Base-by-base conservation (phyloP, 2,888 invertebrate genomes). In the Cylloceria caligata region DNA sequence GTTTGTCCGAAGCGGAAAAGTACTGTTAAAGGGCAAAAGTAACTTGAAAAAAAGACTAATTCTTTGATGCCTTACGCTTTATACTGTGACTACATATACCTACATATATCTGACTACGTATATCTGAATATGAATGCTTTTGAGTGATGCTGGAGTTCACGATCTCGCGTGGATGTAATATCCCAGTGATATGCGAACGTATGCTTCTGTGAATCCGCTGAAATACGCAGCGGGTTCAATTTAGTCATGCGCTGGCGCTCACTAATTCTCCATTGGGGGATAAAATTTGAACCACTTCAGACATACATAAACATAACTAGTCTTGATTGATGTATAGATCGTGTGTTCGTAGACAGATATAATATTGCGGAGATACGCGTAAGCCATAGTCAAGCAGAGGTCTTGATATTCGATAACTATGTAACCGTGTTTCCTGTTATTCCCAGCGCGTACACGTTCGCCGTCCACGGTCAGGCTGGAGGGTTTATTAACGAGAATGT, bases 401-500 rank as follows among this genome's bases (percentile, higher is more conserved):
- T 39, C 39, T 27, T 42, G 24, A 39, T 27, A 52, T 52, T 52
- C 52, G 19, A 52, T 73, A 24, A 64, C 52, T 39, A 52, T 39
- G 45, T 39, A 73, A 27, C 27, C 73, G 27, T 36, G 52, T 49
- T n/a, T 52, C 55, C 24, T n/a, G 24, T 27, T 49, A 65, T 49
- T 57, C 74, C 19, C 13, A 55, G 3, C 45, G 45, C 71, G 57
- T 71, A 65, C 65, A 30, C 11, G 39, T 19, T 42, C 27, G 19
- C 24, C n/a, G 11, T 74, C 9, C 16, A 24, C 11, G 62, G 49
- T 16, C 45, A 30, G 16, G 13, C 39, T 16, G 13, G 21, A 45
- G 13, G 55, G 64, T 64, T 71, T 65, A 65, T 55, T 42, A 57
- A 34, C 42, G n/a, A 24, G 45, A 57, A 65, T 72, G 30, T 72